Evolutionary conservation across 2,797 vertebrate genomes (phyloP).

Genomic region (Gymnocypris eckloni): DNA sequence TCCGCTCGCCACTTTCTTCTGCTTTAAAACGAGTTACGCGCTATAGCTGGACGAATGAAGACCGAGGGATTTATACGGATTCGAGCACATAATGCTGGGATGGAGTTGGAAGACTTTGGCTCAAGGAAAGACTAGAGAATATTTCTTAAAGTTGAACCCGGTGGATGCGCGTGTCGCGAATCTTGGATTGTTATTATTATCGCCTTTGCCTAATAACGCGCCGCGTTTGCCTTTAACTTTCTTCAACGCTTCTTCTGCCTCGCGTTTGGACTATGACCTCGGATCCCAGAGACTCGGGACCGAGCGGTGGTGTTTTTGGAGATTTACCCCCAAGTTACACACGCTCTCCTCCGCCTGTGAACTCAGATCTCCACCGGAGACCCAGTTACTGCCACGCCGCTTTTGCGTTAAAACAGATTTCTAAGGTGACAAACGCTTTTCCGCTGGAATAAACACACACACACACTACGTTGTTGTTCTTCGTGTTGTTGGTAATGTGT

Average conservation of each 20-base stretch:
- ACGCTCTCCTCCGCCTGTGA: conserved; percentile 76
- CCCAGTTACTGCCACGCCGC: conserved; percentile 87
- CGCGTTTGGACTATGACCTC: conserved; percentile 86
- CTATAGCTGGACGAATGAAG: conserved; percentile 82
- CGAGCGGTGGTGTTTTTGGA: conserved; percentile 79
- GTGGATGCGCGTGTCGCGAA: conserved; percentile 78
- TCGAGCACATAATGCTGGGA: conserved; percentile 88
- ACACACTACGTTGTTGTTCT: neutral
- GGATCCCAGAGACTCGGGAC: conserved; percentile 80
- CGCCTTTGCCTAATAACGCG: conserved; percentile 69
- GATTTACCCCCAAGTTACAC: conserved; percentile 84
- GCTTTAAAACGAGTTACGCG: conserved; percentile 73
- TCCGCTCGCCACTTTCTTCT: conserved; percentile 66
- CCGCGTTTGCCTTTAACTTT: conserved; percentile 67
- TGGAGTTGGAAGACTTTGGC: conserved; percentile 85
- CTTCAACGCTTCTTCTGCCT: conserved; percentile 62
- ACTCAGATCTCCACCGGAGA: conserved; percentile 81
- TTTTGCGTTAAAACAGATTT: conserved; percentile 86
- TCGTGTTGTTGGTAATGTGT: conserved; percentile 14
- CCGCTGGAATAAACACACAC: neutral
- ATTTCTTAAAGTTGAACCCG: conserved; percentile 69
- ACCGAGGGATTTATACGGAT: conserved; percentile 83
- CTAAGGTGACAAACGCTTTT: conserved; percentile 80
- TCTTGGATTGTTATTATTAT: conserved; percentile 77
- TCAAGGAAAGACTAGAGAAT: conserved; percentile 79